phyloP scores from a whole-genome alignment of 2,888 invertebrate genomes.

The Ephialtes manifestator region DNA sequence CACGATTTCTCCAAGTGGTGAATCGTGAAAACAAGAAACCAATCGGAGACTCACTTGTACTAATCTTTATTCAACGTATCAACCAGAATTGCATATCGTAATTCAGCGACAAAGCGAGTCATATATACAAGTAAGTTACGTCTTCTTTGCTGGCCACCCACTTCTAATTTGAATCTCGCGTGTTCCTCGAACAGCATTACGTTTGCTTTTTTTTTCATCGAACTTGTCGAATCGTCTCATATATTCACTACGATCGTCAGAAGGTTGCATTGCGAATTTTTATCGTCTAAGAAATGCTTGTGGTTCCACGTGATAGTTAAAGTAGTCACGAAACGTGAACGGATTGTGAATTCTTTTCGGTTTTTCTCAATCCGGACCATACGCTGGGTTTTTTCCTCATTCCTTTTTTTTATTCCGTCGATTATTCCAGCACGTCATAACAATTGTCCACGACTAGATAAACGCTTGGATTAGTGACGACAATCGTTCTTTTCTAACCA shows the following conservation, averaged over 20 bases:
- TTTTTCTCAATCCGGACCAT: neutral
- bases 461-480: neutral
- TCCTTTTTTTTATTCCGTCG: neutral
- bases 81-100: constrained; percentile 25
- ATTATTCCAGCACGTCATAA: neutral
- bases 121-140: neutral
- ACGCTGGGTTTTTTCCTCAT: neutral
- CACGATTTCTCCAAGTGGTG: too few species aligned
- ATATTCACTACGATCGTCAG: neutral
- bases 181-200: constrained; percentile 41
- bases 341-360: neutral
- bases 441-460: neutral
- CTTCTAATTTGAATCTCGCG: constrained; percentile 39
- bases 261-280: constrained; percentile 22
- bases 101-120: constrained; percentile 1
- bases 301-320: neutral
- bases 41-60: neutral
- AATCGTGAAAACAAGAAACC: neutral
- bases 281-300: neutral
- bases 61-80: constrained; percentile 17
- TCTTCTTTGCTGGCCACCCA: constrained; percentile 13
- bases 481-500: neutral
- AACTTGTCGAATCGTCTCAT: neutral
- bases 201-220: constrained; percentile 42
- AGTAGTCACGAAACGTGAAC: neutral